Conservation (phyloP, 1,140 invertebrate species). For the Megalopta genalis region DNA sequence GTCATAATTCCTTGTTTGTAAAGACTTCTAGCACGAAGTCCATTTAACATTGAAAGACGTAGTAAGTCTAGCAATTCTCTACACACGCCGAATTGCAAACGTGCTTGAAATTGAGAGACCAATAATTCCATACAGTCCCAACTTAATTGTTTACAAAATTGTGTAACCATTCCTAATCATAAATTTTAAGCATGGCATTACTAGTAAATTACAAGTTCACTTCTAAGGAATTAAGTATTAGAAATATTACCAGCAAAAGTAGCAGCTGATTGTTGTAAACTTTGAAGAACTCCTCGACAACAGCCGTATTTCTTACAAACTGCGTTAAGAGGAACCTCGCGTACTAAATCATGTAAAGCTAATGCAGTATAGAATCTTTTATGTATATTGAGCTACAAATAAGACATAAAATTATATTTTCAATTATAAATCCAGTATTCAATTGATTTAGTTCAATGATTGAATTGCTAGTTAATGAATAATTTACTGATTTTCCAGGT, state of each 20-base stretch:
- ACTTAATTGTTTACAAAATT: conserved; percentile 94
- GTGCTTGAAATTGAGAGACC: conserved; percentile 94
- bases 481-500: conserved; percentile 79
- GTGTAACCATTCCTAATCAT: conserved; percentile 91
- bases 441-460: neutral
- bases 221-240: neutral
- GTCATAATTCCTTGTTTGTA: conserved; percentile 92
- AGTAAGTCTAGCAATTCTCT: conserved; percentile 95
- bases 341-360: conserved; percentile 95
- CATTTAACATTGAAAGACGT: conserved; percentile 91
- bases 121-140: conserved; percentile 95
- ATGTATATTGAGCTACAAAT: conserved; percentile 77
- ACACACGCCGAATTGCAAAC: conserved; percentile 96
- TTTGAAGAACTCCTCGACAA: conserved; percentile 93
- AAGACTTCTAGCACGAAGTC: conserved; percentile 90
- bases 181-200: neutral
- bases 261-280: conserved; percentile 95
- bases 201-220: neutral
- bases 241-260: conserved; percentile 92
- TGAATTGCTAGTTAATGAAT: neutral
- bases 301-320: conserved; percentile 93
- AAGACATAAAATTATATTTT: conserved; percentile 7
- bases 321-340: conserved; percentile 90
- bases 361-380: conserved; percentile 94
- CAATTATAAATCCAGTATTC: too few species aligned